Evolutionary conservation across 2,113 vertebrate genomes (phyloP).

Genomic region (Actinemys pallida): DNA sequence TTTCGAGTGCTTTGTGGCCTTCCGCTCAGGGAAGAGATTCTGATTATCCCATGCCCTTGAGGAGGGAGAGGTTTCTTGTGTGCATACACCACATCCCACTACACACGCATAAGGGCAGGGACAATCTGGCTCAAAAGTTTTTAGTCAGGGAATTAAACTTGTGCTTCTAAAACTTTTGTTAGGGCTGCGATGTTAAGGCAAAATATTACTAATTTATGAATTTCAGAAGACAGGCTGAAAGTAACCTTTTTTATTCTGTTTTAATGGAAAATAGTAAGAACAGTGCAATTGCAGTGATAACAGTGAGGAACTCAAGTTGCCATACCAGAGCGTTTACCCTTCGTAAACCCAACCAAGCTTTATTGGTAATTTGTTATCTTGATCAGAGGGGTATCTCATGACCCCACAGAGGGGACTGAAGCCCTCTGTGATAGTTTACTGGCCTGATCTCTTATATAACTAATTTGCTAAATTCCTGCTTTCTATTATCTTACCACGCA

Average conservation of each 20-base stretch:
- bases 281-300: background rate
- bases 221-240: background rate
- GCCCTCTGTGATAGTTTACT: background rate
- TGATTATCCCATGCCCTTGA: background rate
- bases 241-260: background rate
- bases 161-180: background rate
- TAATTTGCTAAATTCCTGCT: slow-evolving; percentile 9
- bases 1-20: background rate
- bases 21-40: background rate
- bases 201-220: background rate
- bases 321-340: background rate
- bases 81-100: background rate
- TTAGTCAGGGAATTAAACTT: background rate
- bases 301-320: background rate
- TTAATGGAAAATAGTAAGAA: background rate
- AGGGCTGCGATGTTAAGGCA: background rate
- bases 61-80: background rate
- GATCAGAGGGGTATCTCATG: background rate
- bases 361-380: background rate
- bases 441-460: background rate
- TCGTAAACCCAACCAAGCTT: background rate
- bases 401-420: background rate
- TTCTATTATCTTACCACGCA: background rate
- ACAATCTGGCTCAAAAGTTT: background rate
- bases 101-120: background rate